Evolutionary conservation across 2,888 invertebrate genomes (phyloP).

Genomic region (Aphrophora alni): DNA sequence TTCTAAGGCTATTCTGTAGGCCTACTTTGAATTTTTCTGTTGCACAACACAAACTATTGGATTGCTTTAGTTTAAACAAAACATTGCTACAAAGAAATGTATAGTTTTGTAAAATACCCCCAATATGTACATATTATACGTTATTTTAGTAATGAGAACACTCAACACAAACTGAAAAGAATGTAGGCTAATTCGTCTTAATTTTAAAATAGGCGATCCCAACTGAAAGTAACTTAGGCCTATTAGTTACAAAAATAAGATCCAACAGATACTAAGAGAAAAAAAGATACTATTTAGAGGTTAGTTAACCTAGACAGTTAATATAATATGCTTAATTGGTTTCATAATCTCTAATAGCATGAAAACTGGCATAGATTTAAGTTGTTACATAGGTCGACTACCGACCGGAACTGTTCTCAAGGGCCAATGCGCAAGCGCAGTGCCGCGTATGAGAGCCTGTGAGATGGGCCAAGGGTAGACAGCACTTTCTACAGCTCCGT

Average conservation of each 20-base stretch:
- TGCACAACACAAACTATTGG: too few species aligned
- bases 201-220: not conserved
- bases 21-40: too few species aligned
- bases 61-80: too few species aligned
- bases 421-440: conserved; percentile 52
- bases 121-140: too few species aligned
- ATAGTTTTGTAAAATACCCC: too few species aligned
- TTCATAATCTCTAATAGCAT: conserved; percentile 2
- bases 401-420: conserved; percentile 37
- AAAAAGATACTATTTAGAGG: not conserved
- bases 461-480: conserved; percentile 52
- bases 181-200: not conserved
- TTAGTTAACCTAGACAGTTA: not conserved
- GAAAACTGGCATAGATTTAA: conserved; percentile 6
- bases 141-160: too few species aligned
- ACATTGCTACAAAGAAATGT: too few species aligned
- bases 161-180: too few species aligned
- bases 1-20: too few species aligned
- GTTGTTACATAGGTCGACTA: conserved; percentile 37
- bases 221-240: not conserved
- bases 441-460: conserved; percentile 51
- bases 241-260: not conserved
- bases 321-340: not conserved
- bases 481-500: conserved; percentile 53
- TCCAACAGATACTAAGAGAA: too few species aligned